Evolutionary conservation across 2,113 vertebrate species (phyloP).

Genomic region (Psophia crepitans): DNA sequence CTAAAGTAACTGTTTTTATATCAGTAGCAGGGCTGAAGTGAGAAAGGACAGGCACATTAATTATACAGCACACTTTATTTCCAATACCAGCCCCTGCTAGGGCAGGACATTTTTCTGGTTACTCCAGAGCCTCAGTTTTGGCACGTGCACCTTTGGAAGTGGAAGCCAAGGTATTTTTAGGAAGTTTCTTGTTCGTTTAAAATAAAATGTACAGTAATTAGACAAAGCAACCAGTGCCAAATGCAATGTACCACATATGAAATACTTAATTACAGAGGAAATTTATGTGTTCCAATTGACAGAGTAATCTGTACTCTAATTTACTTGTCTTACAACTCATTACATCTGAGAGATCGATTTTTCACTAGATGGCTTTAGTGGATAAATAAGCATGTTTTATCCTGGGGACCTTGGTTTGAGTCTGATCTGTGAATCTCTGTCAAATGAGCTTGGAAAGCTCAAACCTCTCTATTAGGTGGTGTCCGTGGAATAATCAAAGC

Average conservation of each 20-base stretch:
- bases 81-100: neutral
- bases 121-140: slow-evolving; percentile 1
- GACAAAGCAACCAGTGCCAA: neutral
- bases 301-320: slow-evolving; percentile 72
- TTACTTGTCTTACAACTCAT: slow-evolving; percentile 77
- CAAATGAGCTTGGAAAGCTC: slow-evolving; percentile 33
- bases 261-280: slow-evolving; percentile 71
- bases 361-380: slow-evolving; percentile 60
- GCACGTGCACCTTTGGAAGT: neutral
- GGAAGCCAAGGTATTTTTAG: slow-evolving; percentile 1
- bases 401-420: slow-evolving; percentile 39
- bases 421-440: slow-evolving; percentile 47
- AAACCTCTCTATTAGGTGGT: slow-evolving; percentile 28
- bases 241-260: neutral
- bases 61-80: slow-evolving; percentile 1
- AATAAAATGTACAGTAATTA: slow-evolving; percentile 6
- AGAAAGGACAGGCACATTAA: slow-evolving; percentile 1
- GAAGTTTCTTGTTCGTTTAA: slow-evolving; percentile 32
- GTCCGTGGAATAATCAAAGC: slow-evolving; percentile 29
- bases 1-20: slow-evolving; percentile 41
- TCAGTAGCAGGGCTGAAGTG: neutral
- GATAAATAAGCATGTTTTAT: slow-evolving; percentile 68
- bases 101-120: neutral
- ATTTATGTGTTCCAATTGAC: slow-evolving; percentile 69
- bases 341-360: slow-evolving; percentile 75